These are phyloP conservation scores for Argyra leucocephala DNA, from an alignment of 2,888 invertebrate genomes.

Conservation along the genomic window DNA sequence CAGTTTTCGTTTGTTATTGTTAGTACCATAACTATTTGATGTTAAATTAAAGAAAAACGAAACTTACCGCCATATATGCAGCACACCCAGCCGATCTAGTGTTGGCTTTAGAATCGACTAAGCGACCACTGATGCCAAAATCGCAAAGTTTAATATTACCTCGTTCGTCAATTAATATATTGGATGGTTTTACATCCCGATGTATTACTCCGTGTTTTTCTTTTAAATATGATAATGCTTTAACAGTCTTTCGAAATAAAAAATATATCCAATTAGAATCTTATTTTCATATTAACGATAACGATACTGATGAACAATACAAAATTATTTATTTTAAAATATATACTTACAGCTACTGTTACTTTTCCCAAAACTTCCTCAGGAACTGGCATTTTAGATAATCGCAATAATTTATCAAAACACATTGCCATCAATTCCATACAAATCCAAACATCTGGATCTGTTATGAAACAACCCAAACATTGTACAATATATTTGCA, in stretches of 20 bases:
- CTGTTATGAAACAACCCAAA: slow-evolving; percentile 94
- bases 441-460: slow-evolving; percentile 98
- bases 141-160: slow-evolving; percentile 97
- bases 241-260: slow-evolving; percentile 63
- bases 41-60: background rate
- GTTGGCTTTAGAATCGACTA: slow-evolving; percentile 96
- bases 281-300: slow-evolving; percentile 8
- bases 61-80: slow-evolving; percentile 92
- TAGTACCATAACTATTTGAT: background rate
- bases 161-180: slow-evolving; percentile 89
- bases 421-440: slow-evolving; percentile 99
- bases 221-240: slow-evolving; percentile 94
- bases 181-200: slow-evolving; percentile 96
- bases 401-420: slow-evolving; percentile 89
- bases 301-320: slow-evolving; percentile 2
- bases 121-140: slow-evolving; percentile 96
- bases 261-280: slow-evolving; percentile 9
- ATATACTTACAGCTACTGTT: slow-evolving; percentile 74
- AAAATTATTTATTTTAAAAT: background rate
- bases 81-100: slow-evolving; percentile 95
- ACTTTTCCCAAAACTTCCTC: slow-evolving; percentile 95
- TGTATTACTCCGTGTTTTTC: slow-evolving; percentile 95
- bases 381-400: slow-evolving; percentile 79
- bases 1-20: background rate
- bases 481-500: slow-evolving; percentile 96